Evolutionary conservation across 2,888 invertebrate species (phyloP).

Genomic region (Serrognathus titanus): DNA sequence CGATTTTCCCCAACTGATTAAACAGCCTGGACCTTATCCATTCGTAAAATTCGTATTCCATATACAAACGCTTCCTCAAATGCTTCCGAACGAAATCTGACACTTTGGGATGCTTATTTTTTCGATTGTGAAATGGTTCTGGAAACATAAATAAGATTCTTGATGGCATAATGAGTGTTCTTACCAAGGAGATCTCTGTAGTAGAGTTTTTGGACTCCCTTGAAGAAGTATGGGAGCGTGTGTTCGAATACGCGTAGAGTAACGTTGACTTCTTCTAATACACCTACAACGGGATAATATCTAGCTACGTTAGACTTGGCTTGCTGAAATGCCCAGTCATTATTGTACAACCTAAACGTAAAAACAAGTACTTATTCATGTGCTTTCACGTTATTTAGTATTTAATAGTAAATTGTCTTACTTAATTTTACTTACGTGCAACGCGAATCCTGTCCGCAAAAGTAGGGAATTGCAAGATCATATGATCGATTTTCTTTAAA

Average conservation of each 20-base stretch:
- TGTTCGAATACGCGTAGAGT: constrained; percentile 54
- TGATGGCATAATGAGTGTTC: constrained; percentile 18
- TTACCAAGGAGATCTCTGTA: constrained; percentile 52
- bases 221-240: constrained; percentile 56
- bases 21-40: constrained; percentile 54
- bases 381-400: background rate
- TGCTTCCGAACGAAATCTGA: constrained; percentile 33
- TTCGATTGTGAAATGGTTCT: constrained; percentile 47
- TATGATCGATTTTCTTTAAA: constrained; percentile 44
- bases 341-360: constrained; percentile 50
- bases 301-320: constrained; percentile 57
- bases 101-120: constrained; percentile 39
- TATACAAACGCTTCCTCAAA: constrained; percentile 44
- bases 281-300: constrained; percentile 58
- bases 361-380: background rate
- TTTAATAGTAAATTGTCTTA: too few relatives aligned
- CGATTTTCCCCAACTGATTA: constrained; percentile 26
- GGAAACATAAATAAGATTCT: constrained; percentile 25
- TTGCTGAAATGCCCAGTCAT: constrained; percentile 53
- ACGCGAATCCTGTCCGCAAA: constrained; percentile 59
- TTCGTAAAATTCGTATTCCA: constrained; percentile 58
- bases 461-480: constrained; percentile 57
- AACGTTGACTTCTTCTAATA: constrained; percentile 56
- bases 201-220: constrained; percentile 53
- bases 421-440: constrained; percentile 53